A percentile compares a stretch with the other conserved stretches of the same genome.
phyloP scores from a whole-genome alignment of 2,797 vertebrate genomes.

The Holocentrus rufus region DNA sequence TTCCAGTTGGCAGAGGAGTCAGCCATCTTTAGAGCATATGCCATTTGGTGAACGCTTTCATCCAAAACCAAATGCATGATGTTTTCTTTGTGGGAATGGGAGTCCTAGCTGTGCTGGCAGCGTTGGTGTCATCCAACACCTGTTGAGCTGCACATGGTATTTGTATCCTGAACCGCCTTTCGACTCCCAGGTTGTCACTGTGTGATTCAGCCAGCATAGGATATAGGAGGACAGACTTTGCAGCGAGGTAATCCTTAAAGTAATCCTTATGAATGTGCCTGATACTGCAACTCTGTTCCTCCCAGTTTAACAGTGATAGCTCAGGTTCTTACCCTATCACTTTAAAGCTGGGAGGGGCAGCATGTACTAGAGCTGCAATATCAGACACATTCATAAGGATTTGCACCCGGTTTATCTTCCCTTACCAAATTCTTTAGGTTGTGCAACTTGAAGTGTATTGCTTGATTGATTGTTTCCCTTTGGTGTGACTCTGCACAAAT shows the following conservation, averaged over 20 bases:
- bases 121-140: not conserved
- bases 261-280: no score
- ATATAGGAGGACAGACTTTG: not conserved
- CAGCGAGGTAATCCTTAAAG: not conserved
- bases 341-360: not conserved
- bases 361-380: not conserved
- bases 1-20: not conserved
- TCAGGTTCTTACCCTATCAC: no score
- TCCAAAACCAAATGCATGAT: not conserved
- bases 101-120: no score
- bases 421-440: not conserved
- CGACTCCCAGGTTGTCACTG: not conserved
- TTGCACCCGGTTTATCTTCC: not conserved
- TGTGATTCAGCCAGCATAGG: not conserved
- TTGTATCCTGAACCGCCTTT: no score
- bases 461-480: not conserved
- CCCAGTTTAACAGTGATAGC: no score
- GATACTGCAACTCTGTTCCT: no score
- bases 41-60: not conserved
- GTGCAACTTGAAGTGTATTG: not conserved
- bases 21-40: not conserved
- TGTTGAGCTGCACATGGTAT: not conserved
- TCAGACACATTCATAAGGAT: not conserved
- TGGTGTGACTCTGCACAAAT: not conserved
- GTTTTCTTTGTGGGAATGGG: not conserved